Evolutionary conservation across 1,140 invertebrate species (phyloP), one percentile per base, ranked within the genome.

Genomic region (Drosophila subpulchrella): DNA sequence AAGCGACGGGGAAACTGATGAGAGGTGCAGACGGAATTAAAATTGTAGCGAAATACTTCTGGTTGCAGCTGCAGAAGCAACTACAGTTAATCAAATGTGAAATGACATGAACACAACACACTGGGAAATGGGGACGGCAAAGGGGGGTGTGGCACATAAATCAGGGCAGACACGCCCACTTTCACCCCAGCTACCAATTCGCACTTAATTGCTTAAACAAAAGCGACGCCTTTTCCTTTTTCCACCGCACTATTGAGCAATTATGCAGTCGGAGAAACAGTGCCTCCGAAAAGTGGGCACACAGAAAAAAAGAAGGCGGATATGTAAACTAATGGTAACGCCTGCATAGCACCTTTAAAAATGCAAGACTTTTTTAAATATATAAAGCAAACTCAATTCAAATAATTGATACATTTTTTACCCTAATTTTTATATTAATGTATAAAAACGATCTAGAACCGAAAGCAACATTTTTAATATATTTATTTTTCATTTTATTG

Each of bases 201-300:
- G 57, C 63, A 65, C 74, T 82, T 86, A 86, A 86, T 86, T 86
- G 82, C 83, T 86, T 82, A 82, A 88, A 75, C 79, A 88, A 82
- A 85, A 88, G 24, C 54, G 53, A 54, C 53, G 51, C 44, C 44
- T 36, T 30, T 36, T 13, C n/a, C 15, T 36, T 70, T 48, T 32
- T 10, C 62, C 67, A 47, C 8, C 66, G 59, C 78, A 82, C 82
- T 82, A 86, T 86, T 82, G 83, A 86, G 82, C 83, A 76, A 88
- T 86, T 82, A 82, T 73, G 83, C 66, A 78, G 46, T 24, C 20
- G 24, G 15, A 59, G 12, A 62, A 62, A 62, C 6, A 41, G 6
- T 27, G 27, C 32, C 36, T n/a, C 24, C 13, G 15, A 60, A 72
- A 79, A 73, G 34, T 67, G 58, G 66, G 62, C 46, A 41, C 15